Base-by-base conservation (phyloP, 1,140 invertebrate species). In the Bombus waltoni region DNA sequence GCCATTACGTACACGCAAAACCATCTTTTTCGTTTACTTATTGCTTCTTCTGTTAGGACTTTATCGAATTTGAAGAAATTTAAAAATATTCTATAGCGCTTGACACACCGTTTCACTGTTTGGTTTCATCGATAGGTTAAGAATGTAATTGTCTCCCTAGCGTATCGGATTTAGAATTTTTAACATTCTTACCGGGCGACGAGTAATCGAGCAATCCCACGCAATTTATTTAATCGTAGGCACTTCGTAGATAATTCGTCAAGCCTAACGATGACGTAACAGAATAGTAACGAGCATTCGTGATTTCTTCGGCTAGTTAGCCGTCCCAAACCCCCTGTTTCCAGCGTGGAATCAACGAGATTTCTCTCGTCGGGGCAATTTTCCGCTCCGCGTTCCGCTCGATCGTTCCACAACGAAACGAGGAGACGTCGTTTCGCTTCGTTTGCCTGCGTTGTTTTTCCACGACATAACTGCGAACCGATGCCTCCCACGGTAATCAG, bases 391-490 rank as follows among this genome's bases (percentile, higher is more conserved):
- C 47, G 65, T 57, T 53, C 32, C 40, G 8, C 44, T 40, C 53
- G 47, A 35, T 44, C 38, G 42, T 77, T 44, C n/a, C 66, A 40
- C 35, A 11, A 38, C 25, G 53, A 78, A 78, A 32, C 65, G 3
- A 62, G 28, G 22, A 62, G 28, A 62, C 59, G 59, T n/a, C 65
- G 66, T 72, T 59, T 81, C 79, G 84, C 71, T 32, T 85, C 86
- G 83, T 87, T 88, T 81, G 78, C 65, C 42, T 53, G 28, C 66
- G 81, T 88, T 86, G 66, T 86, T 86, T 81, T 83, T 77, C 80
- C 85, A 72, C 28, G 73, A 47, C 70, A 35, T 53, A 40, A 25
- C 71, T n/a, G 10, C 57, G 25, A 28, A 28, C 57, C 57, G 8
- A n/a, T n/a, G 28, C 0, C 13, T 62, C 28, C 11, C 80, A 57